Conservation (phyloP, 2,888 invertebrate species). For the Esperia sulphurella region DNA sequence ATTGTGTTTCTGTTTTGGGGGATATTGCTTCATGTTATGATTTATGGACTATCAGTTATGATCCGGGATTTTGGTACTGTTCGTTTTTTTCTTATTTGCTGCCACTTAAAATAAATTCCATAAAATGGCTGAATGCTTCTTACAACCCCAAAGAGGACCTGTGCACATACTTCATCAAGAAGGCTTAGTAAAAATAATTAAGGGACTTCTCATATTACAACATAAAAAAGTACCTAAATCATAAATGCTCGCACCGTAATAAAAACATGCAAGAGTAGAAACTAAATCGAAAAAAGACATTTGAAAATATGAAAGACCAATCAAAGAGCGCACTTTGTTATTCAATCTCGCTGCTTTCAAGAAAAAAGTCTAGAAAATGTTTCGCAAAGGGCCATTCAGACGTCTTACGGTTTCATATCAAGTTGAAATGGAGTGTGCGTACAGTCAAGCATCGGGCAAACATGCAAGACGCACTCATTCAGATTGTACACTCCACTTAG, state of each 20-base stretch:
- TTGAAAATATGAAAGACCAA: constrained; percentile 31
- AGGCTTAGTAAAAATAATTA: too few species aligned
- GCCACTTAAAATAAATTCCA: too few species aligned
- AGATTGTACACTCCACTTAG: constrained; percentile 58
- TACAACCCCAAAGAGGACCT: too few species aligned
- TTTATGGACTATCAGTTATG: constrained; percentile 1
- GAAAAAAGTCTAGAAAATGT: constrained; percentile 34
- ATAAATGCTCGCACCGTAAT: too few species aligned
- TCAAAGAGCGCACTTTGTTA: constrained; percentile 54
- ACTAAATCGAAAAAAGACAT: constrained; percentile 21
- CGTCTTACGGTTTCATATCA: constrained; percentile 50
- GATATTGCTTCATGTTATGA: constrained; percentile 5
- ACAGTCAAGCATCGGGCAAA: constrained; percentile 49
- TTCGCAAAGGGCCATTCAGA: constrained; percentile 51
- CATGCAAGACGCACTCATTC: constrained; percentile 69
- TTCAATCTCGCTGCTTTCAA: constrained; percentile 52
- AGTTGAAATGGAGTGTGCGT: constrained; percentile 66
- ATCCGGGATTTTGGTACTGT: not conserved
- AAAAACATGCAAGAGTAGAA: too few species aligned
- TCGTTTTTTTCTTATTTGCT: not conserved
- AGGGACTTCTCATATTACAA: too few species aligned
- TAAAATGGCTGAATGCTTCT: too few species aligned
- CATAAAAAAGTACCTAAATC: too few species aligned
- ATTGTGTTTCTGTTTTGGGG: constrained; percentile 8
- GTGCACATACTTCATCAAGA: too few species aligned